Base-by-base conservation (phyloP, 2,888 invertebrate genomes). In the Eucriotettix oculatus region DNA sequence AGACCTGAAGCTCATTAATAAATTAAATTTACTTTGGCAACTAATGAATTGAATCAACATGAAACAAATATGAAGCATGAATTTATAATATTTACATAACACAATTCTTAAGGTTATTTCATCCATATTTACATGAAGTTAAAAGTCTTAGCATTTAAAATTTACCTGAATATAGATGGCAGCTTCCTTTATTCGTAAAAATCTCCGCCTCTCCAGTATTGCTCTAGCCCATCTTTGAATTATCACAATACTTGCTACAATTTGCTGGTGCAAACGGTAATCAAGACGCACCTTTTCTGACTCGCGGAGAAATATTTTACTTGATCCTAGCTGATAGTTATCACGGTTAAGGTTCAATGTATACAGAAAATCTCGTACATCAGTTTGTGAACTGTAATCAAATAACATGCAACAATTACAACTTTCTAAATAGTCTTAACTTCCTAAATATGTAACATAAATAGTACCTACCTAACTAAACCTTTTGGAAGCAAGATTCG, bases 271-370 rank as follows among this genome's bases (percentile, higher is more conserved):
- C 59, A 97, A 78, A 66, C 89, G 85, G 70, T 90, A 90, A 71
- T 97, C 96, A 65, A 96, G 76, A 71, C 91, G 88, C 67, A 91
- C 84, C 74, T 96, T 95, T 73, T 96, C 94, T 42, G 90, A 89
- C 72, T 96, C 96, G 52, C 96, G 81, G 78, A 96, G 83, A 72
- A 95, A 96, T 64, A 96, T 90, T 78, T 96, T 96, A 16, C 87
- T 88, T 60, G 82, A 81, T 59, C 88, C 88, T 66, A 95, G 79
- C 74, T 96, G 95, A 76, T 92, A 93, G 73, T 94, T 93, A 71
- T 90, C 89, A 62, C 86, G 79, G 71, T 94, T 90, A 65, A 95
- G 78, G 71, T 91, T 87, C 64, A 93, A 77, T 10, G 86, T 87
- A 14, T 85, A 79, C 57, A 96, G 77, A 75, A 95, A 95, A 66